A percentile compares a stretch with the other conserved stretches of the same genome.
These are phyloP conservation scores for Galerucella nymphaeae DNA, from an alignment of 2,888 invertebrate genomes.

Conservation along the genomic window DNA sequence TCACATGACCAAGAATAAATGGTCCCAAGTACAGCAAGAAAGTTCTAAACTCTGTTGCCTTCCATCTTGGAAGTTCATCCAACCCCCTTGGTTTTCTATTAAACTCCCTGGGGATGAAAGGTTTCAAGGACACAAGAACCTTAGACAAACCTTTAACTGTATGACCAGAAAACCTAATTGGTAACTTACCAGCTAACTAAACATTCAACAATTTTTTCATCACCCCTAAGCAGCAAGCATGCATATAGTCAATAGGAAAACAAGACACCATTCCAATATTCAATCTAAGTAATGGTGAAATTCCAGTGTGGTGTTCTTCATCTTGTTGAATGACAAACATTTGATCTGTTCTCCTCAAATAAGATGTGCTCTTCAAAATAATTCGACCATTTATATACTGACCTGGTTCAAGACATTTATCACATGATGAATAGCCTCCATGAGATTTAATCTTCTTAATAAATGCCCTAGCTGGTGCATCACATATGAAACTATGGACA, in stretches of 20 bases:
- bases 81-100: constrained; percentile 33
- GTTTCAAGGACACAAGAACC: constrained; percentile 16
- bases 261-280: constrained; percentile 25
- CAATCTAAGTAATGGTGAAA: constrained; percentile 25
- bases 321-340: constrained; percentile 32
- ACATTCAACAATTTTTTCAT: constrained; percentile 33
- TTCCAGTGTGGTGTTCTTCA: constrained; percentile 36
- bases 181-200: constrained; percentile 24
- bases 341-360: constrained; percentile 26
- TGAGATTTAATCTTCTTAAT: no score
- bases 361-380: no score
- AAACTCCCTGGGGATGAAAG: constrained; percentile 23
- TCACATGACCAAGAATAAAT: constrained; percentile 4
- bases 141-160: constrained; percentile 16
- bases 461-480: no score
- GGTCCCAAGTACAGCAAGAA: constrained; percentile 23
- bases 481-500: no score
- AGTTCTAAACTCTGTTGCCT: constrained; percentile 22
- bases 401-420: no score
- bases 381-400: no score
- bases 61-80: constrained; percentile 25
- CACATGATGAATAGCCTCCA: no score
- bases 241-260: constrained; percentile 38
- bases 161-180: constrained; percentile 19
- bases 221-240: constrained; percentile 31